Evolutionary conservation across 2,888 invertebrate species (phyloP), one percentile per base, ranked within the genome.

Genomic region (Netelia fuscicornis): DNA sequence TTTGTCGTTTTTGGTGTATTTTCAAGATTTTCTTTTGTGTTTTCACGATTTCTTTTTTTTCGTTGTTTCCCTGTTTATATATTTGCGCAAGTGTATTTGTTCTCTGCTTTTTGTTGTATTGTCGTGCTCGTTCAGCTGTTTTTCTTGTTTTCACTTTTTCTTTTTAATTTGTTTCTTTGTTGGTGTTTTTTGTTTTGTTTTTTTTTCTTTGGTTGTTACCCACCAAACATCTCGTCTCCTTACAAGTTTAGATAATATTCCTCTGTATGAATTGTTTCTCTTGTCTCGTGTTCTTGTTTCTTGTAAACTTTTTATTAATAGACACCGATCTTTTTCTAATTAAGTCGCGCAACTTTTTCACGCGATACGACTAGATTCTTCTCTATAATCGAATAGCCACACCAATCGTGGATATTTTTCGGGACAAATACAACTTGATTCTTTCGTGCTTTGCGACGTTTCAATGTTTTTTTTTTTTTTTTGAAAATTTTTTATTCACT

Each of bases 311-410:
- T 68, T 68, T 17, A 62, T 60, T 58, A 74, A 78, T 81, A 85
- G 81, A 85, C 84, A 85, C 78, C 71, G 78, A 85, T 75, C 58
- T 70, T n/a, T 58, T 70, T 20, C 77, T 82, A 82, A 79, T 71
- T 70, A 75, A 75, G 44, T 77, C 71, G 74, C 72, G 23, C 10
- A 13, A 72, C 60, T 13, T 77, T 17, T 17, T 70, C 70, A 37
- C 42, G 60, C 74, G 52, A 44, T 11, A 56, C 17, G 25, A 56
- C 54, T 65, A 76, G 30, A 23, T 65, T 76, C 13, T 64, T 65
- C n/a, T 64, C 17, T 48, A 48, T 62, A 75, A 44, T 64, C 23
- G 64, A 65, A 75, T 72, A 72, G 48, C n/a, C 2, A 2, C 48
- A 25, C n/a, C n/a, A 62, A 48, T 72, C 42, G 56, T 56, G 20